A percentile compares a stretch with the other conserved stretches of the same genome.
phyloP scores from a whole-genome alignment of 2,113 vertebrate species.

The Thomomys bottae region DNA sequence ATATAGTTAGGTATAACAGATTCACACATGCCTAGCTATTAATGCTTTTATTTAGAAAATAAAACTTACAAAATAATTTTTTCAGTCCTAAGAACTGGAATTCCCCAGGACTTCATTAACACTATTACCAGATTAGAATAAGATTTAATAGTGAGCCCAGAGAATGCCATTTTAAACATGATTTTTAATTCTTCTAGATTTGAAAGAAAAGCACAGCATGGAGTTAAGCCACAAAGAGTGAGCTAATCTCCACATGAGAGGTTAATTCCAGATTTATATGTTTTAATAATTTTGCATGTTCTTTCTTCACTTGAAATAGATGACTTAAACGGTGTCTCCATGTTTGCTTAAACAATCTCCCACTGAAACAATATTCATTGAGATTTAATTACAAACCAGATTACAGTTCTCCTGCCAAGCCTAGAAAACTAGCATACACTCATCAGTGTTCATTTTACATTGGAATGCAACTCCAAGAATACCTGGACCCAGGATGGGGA shows the following conservation, averaged over 20 bases:
- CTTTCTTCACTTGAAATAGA: conserved; percentile 58
- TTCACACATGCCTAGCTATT: not conserved
- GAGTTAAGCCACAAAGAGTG: conserved; percentile 26
- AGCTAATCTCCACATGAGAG: conserved; percentile 61
- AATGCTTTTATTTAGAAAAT: not conserved
- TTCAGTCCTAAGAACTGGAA: conserved; percentile 22
- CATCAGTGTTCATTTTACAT: not conserved
- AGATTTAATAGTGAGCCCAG: conserved; percentile 55
- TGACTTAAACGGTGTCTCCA: conserved; percentile 39
- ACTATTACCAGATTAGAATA: conserved; percentile 64
- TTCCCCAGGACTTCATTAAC: conserved; percentile 64
- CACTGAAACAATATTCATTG: conserved; percentile 28
- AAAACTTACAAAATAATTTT: conserved; percentile 16
- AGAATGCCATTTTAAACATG: conserved; percentile 52
- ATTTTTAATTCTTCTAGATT: conserved; percentile 49
- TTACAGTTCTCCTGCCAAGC: not conserved
- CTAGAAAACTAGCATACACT: not conserved
- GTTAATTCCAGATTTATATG: conserved; percentile 62
- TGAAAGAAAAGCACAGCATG: conserved; percentile 61
- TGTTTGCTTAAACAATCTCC: conserved; percentile 64
- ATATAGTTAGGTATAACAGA: not conserved
- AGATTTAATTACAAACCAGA: conserved; percentile 50
- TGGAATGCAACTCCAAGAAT: not conserved
- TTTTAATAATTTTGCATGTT: conserved; percentile 17
- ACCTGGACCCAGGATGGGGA: not conserved